Evolutionary conservation across 1,140 invertebrate species (phyloP).

Genomic region (Orchesella cincta): DNA sequence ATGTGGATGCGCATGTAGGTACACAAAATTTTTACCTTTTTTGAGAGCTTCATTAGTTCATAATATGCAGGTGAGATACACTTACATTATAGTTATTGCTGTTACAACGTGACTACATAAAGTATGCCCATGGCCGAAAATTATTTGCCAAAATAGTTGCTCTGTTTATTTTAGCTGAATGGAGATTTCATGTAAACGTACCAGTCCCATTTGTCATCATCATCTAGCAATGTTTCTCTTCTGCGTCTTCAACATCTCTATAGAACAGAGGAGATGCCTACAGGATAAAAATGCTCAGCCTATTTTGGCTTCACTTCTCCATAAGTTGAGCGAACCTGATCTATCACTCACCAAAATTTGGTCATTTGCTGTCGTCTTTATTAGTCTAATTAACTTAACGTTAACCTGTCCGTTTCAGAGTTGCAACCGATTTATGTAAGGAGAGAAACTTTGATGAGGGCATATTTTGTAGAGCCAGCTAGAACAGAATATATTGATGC

Average conservation of each 20-base stretch:
- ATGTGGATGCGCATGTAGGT: background rate
- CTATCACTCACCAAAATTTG: background rate
- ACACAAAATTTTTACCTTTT: background rate
- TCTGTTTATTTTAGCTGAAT: conserved; percentile 26
- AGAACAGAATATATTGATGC: no score
- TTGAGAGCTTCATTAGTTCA: background rate
- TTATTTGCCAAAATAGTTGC: conserved; percentile 5
- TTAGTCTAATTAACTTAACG: conserved; percentile 1
- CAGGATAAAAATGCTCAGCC: no score
- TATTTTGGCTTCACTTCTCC: no score
- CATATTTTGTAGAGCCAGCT: no score
- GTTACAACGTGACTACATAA: background rate
- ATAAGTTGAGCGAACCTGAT: conserved; percentile 7
- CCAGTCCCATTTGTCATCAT: conserved; percentile 37
- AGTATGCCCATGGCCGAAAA: background rate
- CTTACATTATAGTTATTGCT: no score
- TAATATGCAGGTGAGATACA: no score
- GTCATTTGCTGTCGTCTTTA: background rate
- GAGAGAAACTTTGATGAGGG: no score
- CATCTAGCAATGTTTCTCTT: background rate
- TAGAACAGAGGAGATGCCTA: no score
- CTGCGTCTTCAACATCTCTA: no score
- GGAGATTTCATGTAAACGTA: conserved; percentile 34
- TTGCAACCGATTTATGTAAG: no score
- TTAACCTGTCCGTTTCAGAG: background rate